A percentile compares a stretch with the other conserved stretches of the same genome.
phyloP scores from a whole-genome alignment of 1,140 invertebrate genomes.

The Chrysomallon squamiferum region DNA sequence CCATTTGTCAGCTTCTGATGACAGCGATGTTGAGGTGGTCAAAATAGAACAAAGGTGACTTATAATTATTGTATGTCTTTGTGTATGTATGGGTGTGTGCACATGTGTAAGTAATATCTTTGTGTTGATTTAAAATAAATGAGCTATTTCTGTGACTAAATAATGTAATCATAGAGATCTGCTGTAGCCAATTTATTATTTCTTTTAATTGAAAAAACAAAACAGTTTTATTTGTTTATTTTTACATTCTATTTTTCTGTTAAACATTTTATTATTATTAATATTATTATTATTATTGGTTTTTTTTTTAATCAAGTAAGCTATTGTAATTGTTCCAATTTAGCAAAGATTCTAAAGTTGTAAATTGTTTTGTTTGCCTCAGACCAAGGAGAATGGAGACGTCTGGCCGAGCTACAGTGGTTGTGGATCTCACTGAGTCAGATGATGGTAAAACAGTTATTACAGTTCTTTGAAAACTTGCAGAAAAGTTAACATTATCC shows the following conservation, averaged over 20 bases:
- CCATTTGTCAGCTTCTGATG: constrained; percentile 24
- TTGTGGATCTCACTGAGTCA: constrained; percentile 74
- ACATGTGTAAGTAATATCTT: too few relatives aligned
- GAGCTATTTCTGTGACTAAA: too few relatives aligned
- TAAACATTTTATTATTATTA: neutral
- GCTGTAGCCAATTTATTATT: too few relatives aligned
- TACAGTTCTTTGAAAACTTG: constrained; percentile 16
- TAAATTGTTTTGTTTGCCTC: constrained; percentile 7
- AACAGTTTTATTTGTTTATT: neutral
- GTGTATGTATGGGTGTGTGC: neutral
- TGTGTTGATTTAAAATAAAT: too few relatives aligned
- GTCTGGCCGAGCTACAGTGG: constrained; percentile 61
- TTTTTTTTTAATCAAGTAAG: too few relatives aligned
- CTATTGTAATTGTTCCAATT: too few relatives aligned
- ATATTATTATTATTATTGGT: too few relatives aligned
- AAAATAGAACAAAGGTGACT: constrained; percentile 61
- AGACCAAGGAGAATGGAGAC: constrained; percentile 29
- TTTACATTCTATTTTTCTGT: neutral
- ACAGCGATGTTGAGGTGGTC: constrained; percentile 70
- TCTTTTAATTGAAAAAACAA: too few relatives aligned
- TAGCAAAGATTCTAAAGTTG: too few relatives aligned
- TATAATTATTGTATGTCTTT: neutral
- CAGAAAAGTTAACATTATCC: too few relatives aligned
- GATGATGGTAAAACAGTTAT: constrained; percentile 71
- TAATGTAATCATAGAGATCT: too few relatives aligned